Evolutionary conservation across 2,797 vertebrate species (phyloP).

Genomic region (Danio aesculapii): DNA sequence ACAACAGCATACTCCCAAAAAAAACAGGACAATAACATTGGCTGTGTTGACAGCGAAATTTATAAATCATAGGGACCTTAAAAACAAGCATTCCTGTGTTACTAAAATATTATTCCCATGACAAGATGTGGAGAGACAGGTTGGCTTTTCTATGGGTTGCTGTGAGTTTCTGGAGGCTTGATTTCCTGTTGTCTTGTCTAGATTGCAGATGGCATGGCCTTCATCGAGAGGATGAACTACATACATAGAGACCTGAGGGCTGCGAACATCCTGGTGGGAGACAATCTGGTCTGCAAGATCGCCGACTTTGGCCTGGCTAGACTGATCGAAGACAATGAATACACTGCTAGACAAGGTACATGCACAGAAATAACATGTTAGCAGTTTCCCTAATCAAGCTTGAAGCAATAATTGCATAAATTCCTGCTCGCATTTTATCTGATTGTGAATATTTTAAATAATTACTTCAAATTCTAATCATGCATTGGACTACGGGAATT

Average conservation of each 20-base stretch:
- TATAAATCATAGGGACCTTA: not conserved
- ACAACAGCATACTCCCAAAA: too few relatives aligned
- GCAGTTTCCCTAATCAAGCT: not conserved
- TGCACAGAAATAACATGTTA: not conserved
- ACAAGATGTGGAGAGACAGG: not conserved
- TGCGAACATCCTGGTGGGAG: conserved; percentile 97
- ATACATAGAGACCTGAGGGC: conserved; percentile 97
- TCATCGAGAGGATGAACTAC: conserved; percentile 99
- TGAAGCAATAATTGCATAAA: not conserved
- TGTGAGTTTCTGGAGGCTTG: not conserved
- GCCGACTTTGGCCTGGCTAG: conserved; percentile 97
- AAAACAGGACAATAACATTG: too few relatives aligned
- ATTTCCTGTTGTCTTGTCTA: conserved; percentile 56
- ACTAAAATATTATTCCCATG: not conserved
- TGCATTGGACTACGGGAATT: not conserved
- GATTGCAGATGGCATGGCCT: conserved; percentile 99
- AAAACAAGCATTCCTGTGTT: not conserved
- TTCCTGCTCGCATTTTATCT: not conserved
- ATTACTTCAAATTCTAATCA: too few relatives aligned
- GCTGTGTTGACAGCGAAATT: too few relatives aligned
- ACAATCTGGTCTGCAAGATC: conserved; percentile 98
- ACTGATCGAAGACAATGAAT: conserved; percentile 98
- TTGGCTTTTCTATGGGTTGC: not conserved
- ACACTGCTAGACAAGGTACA: conserved; percentile 96
- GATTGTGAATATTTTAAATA: not conserved